Evolutionary conservation across 2,113 vertebrate species (phyloP).

Genomic region (Peromyscus polionotus): DNA sequence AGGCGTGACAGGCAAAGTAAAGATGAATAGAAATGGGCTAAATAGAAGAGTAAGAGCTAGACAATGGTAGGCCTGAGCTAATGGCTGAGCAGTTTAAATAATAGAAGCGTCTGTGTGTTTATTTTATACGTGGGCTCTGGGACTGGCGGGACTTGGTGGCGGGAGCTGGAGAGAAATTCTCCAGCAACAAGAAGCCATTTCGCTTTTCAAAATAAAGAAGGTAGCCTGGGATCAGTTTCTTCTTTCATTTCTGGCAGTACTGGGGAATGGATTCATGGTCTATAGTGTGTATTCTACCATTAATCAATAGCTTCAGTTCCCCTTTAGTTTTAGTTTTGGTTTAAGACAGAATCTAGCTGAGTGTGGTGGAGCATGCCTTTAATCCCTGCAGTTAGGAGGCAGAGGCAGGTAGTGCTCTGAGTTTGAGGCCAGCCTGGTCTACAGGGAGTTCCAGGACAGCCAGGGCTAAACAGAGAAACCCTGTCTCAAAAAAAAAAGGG

Average conservation of each 20-base stretch:
- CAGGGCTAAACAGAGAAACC: not conserved
- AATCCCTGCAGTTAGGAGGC: not conserved
- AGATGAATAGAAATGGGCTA: too few species aligned
- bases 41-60: too few species aligned
- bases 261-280: not conserved
- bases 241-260: not conserved
- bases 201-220: not conserved
- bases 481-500: not conserved
- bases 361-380: not conserved
- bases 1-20: too few species aligned
- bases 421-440: not conserved
- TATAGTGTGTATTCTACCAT: not conserved
- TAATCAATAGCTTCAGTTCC: not conserved
- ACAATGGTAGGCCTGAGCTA: too few species aligned
- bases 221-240: not conserved
- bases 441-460: not conserved
- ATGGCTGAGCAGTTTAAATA: too few species aligned
- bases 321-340: not conserved
- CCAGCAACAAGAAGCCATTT: not conserved
- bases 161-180: too few species aligned
- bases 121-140: too few species aligned
- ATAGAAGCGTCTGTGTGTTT: too few species aligned
- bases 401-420: not conserved
- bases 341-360: not conserved
- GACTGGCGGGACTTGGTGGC: too few species aligned